Evolutionary conservation across 2,797 vertebrate genomes (phyloP), one percentile per base, ranked within the genome.

Genomic region (Phalloptychus januarius): DNA sequence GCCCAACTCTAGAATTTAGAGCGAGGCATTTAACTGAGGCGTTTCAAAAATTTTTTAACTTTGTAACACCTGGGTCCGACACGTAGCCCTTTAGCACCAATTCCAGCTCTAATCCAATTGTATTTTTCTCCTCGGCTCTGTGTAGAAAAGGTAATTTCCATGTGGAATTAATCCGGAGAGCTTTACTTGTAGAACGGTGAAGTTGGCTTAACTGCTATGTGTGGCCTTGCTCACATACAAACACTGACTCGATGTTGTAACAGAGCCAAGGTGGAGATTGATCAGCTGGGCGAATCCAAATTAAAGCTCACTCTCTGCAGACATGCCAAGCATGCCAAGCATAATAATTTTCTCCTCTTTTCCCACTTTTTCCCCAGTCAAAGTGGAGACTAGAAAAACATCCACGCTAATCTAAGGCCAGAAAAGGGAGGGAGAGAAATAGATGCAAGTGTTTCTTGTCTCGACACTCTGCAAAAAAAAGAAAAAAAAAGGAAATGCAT

Each of bases 281-380:
- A 95, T 95, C 93, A 87, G 81, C 88, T 94, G 93, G 94, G 88
- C 75, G 28, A 1, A 82, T 94, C 95, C 94, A 95, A 95, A 91
- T 90, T 85, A 91, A 91, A 94, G 91, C 89, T 91, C 71, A 75
- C 93, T 88, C 87, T 87, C 86, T 70, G 84, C 88, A 84, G 70
- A 78, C 89, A 89, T 83, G 92, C 92, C 93, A 90, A 93, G 92
- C 87, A 88, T 93, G 92, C 92, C 93, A 91, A 93, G 92, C 86
- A 88, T 93, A 95, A 95, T 89, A 93, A 90, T 87, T 89, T 90
- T 90, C 84, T 80, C 77, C 80, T 91, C 87, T 85, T 84, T 81
- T 77, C 86, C 85, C 88, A 84, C 86, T 87, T 87, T 50, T 79
- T 80, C 76, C 75, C 86, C 71, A 1, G 74, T 6, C 44, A 78